A percentile compares a stretch with the other conserved stretches of the same genome.
Evolutionary conservation across 2,113 vertebrate genomes (phyloP).

Genomic region (Turdus rufiventris): DNA sequence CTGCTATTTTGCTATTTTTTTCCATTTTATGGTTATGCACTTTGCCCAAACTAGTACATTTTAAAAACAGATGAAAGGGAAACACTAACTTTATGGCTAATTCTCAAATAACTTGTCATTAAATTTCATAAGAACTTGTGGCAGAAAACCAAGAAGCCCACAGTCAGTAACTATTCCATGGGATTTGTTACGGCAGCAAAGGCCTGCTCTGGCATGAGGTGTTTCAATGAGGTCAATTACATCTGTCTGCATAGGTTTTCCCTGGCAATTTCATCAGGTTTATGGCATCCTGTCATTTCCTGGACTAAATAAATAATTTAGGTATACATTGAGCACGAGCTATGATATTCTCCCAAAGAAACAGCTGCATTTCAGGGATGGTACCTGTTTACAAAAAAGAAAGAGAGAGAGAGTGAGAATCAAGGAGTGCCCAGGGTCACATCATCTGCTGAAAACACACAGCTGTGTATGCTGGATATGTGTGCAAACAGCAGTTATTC

Average conservation of each 20-base stretch:
- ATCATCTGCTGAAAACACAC: neutral
- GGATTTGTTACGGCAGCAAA: neutral
- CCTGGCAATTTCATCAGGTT: neutral
- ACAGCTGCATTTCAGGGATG: neutral
- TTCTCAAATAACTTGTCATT: neutral
- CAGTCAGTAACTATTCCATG: neutral
- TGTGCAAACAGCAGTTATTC: neutral
- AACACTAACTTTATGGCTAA: neutral
- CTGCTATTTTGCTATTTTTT: neutral
- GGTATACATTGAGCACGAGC: neutral
- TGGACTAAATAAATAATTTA: neutral
- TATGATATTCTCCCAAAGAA: neutral
- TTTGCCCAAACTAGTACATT: neutral
- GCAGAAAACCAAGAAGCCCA: neutral
- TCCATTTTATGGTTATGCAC: neutral
- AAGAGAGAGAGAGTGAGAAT: neutral
- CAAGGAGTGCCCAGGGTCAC: neutral
- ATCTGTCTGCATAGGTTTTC: neutral
- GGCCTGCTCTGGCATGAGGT: neutral
- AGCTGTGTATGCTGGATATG: neutral
- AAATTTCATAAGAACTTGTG: neutral
- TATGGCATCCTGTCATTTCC: neutral
- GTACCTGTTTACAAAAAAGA: neutral
- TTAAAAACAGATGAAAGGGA: neutral
- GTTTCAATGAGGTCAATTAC: neutral